A percentile compares a stretch with the other conserved stretches of the same genome.
Conservation (phyloP, 2,113 vertebrate genomes). For the Enhydra lutris region DNA sequence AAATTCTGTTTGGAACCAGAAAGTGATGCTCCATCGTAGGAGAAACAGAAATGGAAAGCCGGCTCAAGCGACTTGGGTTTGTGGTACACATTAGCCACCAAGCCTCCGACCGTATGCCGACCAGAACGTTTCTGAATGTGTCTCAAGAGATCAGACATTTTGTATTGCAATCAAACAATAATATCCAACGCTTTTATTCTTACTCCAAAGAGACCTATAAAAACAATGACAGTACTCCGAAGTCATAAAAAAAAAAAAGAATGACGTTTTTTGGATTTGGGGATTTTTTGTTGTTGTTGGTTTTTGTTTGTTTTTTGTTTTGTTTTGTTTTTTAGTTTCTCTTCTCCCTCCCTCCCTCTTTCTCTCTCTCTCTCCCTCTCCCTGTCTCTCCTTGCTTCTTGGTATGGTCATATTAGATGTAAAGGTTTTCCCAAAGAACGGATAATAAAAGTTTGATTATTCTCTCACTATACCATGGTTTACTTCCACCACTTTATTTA, state of each 20-base stretch:
- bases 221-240: constrained; percentile 33
- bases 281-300: neutral
- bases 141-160: neutral
- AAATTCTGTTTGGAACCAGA: neutral
- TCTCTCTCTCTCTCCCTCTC: neutral
- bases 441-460: constrained; percentile 65
- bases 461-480: constrained; percentile 1
- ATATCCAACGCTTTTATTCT: constrained; percentile 10
- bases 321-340: neutral
- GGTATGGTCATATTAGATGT: constrained; percentile 46
- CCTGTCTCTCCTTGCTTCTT: neutral
- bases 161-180: neutral
- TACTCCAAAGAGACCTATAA: constrained; percentile 44
- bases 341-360: neutral
- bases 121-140: neutral
- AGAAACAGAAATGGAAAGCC: neutral
- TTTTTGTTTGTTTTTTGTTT: neutral
- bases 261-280: neutral
- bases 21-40: neutral
- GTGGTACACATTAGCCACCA: neutral
- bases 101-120: neutral
- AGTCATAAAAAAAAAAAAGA: neutral
- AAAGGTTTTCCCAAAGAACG: constrained; percentile 40
- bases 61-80: neutral
- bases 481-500: constrained; percentile 67